These are phyloP conservation scores for Atrichornis clamosus DNA, from an alignment of 2,113 vertebrate genomes.

Conservation along the genomic window DNA sequence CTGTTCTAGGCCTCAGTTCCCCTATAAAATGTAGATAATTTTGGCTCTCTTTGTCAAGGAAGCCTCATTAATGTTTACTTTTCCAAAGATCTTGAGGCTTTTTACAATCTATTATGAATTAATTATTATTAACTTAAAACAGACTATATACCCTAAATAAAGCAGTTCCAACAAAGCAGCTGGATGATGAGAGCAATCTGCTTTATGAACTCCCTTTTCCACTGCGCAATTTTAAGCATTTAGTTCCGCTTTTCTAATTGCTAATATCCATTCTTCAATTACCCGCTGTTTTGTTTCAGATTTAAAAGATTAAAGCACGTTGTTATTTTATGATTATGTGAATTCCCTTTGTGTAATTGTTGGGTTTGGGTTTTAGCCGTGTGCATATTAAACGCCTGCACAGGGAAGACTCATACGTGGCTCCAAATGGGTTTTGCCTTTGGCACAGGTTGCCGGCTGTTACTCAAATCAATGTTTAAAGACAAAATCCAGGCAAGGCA, in stretches of 20 bases:
- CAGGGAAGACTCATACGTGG: rapidly evolving
- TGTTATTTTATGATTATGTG: background rate
- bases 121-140: conserved; percentile 20
- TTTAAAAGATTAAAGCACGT: background rate
- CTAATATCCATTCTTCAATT: conserved; percentile 15
- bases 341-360: background rate
- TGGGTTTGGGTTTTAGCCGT: background rate
- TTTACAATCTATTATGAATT: background rate
- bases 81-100: background rate
- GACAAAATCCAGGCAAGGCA: background rate
- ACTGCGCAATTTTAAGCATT: background rate
- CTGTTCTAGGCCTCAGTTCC: background rate
- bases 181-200: conserved; percentile 12
- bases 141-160: background rate
- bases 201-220: background rate
- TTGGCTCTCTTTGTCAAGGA: background rate
- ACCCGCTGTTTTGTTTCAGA: conserved; percentile 22
- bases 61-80: background rate
- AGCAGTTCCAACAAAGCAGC: background rate
- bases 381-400: background rate
- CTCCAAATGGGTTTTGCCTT: background rate
- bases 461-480: background rate
- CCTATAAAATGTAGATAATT: background rate
- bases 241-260: conserved; percentile 44
- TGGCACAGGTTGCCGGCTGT: background rate